Evolutionary conservation across 2,797 vertebrate genomes (phyloP), one percentile per base, ranked within the genome.

Genomic region (Xyrichtys novacula): DNA sequence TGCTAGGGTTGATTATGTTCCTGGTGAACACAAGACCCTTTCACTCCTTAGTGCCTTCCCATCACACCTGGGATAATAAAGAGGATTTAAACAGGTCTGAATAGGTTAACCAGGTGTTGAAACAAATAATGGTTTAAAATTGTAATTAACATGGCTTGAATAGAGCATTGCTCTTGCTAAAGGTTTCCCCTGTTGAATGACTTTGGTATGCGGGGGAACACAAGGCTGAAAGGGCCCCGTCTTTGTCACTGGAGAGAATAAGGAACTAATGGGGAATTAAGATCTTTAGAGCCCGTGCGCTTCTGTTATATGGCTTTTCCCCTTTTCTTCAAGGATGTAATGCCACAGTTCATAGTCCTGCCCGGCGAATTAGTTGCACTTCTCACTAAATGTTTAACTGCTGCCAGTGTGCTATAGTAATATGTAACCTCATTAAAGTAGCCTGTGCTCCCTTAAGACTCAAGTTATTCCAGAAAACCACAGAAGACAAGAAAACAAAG

Each of bases 1-100:
- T 94, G 94, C 94, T 86, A 93, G 92, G 94, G 92, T 95, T 97
- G 96, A 98, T 97, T 98, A 97, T 96, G 96, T 95, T 95, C 95
- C 93, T 92, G 92, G 94, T 95, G 94, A 95, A 95, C 90, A 93
- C 89, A 93, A 93, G 93, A 94, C 89, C 95, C 93, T 94, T 91
- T 96, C 94, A 96, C 95, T 94, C 90, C 93, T 93, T 92, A 90
- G 81, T 89, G 91, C 85, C 91, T 93, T 93, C 92, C 90, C 92
- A 93, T 94, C 92, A 95, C 94, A 95, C 94, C 94, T 95, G 94
- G 93, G 92, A 93, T 93, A 93, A 94, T 94, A 94, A 94, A 92
- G 86, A 90, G 92, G 93, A 92, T 94, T 95, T 95, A 93, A 94
- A 93, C 92, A 93, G 93, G 92, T 90, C 90, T 94, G 94, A 94